Percentiles rank a stretch among this genome's conserved stretches.
phyloP scores from a whole-genome alignment of 1,140 invertebrate genomes.

The Leucophenga varia region DNA sequence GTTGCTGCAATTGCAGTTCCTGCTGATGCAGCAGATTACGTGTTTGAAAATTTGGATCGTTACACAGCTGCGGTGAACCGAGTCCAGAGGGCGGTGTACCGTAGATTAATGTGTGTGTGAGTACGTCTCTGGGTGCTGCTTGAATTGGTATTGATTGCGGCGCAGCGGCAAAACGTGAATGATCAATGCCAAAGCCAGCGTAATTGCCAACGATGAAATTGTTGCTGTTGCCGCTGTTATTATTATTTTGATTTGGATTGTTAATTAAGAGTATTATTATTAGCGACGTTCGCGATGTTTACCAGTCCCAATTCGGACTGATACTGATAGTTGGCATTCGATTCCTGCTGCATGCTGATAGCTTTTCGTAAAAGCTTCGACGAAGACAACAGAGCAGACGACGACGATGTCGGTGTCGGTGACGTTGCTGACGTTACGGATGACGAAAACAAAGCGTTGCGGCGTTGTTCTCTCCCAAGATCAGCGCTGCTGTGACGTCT shows the following conservation, averaged over 20 bases:
- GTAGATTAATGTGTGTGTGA: constrained; percentile 50
- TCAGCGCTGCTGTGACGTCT: constrained; percentile 43
- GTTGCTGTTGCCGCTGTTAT: background rate
- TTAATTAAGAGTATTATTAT: too few relatives aligned
- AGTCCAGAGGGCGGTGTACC: constrained; percentile 40
- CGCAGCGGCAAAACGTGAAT: constrained; percentile 32
- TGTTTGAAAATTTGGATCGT: constrained; percentile 26
- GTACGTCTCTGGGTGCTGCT: constrained; percentile 33
- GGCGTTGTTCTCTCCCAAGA: constrained; percentile 21
- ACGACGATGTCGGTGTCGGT: constrained; percentile 8
- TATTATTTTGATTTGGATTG: too few relatives aligned
- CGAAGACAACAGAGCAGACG: constrained; percentile 14
- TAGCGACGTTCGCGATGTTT: constrained; percentile 46
- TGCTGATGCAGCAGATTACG: constrained; percentile 47
- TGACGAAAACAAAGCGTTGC: constrained; percentile 1
- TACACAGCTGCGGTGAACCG: constrained; percentile 28
- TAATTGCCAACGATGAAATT: constrained; percentile 10
- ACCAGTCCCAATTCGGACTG: constrained; percentile 54
- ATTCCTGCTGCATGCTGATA: constrained; percentile 54
- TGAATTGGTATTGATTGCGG: constrained; percentile 29
- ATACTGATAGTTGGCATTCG: constrained; percentile 56
- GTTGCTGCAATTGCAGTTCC: constrained; percentile 48
- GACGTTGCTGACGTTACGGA: background rate
- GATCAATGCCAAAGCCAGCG: constrained; percentile 28
- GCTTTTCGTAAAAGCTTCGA: constrained; percentile 33